These are phyloP conservation scores for Bimastos eiseni DNA, from an alignment of 2,888 invertebrate genomes.

Conservation along the genomic window DNA sequence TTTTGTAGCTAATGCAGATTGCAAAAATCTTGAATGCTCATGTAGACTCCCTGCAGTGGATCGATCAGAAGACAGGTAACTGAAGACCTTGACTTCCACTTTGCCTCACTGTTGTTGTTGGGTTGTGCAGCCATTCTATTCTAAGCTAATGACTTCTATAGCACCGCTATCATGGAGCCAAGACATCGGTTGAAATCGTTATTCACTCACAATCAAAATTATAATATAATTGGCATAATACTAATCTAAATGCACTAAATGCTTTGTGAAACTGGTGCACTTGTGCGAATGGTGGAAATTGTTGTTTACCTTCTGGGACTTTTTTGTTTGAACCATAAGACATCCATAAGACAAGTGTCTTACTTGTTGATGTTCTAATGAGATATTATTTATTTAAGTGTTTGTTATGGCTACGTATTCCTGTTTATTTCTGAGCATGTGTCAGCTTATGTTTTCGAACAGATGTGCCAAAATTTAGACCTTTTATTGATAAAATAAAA, in stretches of 20 bases:
- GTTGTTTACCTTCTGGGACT: background rate
- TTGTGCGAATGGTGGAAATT: background rate
- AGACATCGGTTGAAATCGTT: too few species aligned
- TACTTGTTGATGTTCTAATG: background rate
- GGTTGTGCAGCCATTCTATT: background rate
- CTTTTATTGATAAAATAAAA: background rate
- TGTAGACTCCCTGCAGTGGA: constrained; percentile 93
- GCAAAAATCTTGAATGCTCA: constrained; percentile 92
- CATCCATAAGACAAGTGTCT: too few species aligned
- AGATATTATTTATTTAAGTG: background rate
- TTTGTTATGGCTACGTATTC: background rate
- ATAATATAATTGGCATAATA: too few species aligned
- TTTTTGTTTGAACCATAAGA: background rate
- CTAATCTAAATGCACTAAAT: too few species aligned
- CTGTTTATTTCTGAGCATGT: background rate
- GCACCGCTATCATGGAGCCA: too few species aligned
- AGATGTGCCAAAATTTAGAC: background rate
- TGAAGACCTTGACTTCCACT: background rate
- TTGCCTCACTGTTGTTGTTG: background rate
- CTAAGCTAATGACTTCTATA: too few species aligned
- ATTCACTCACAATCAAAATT: too few species aligned
- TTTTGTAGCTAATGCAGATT: constrained; percentile 81
- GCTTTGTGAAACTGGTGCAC: background rate
- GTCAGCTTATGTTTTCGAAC: background rate
- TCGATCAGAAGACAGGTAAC: constrained; percentile 77